Conservation (phyloP, 2,797 vertebrate genomes). For the Apogon hyalosoma region DNA sequence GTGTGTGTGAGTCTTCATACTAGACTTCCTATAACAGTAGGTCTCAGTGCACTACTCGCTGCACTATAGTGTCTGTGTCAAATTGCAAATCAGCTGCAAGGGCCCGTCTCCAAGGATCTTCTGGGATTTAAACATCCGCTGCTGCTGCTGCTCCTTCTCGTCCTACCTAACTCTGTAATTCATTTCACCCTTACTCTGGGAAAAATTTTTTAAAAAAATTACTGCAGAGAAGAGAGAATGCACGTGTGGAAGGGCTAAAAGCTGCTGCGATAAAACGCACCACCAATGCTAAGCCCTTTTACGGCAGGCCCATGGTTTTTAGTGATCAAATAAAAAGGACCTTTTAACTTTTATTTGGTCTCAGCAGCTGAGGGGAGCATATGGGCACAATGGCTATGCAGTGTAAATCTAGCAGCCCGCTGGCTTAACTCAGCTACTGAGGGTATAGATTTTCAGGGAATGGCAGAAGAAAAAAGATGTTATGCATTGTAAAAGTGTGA, state of each 20-base stretch:
- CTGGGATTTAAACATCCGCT: constrained; percentile 28
- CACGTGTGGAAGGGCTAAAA: not conserved
- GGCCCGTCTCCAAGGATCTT: constrained; percentile 19
- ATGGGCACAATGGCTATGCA: constrained; percentile 64
- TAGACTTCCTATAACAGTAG: constrained; percentile 61
- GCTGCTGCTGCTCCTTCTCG: constrained; percentile 14
- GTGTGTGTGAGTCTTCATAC: constrained; percentile 44
- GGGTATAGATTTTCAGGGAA: constrained; percentile 11
- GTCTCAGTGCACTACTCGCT: constrained; percentile 46
- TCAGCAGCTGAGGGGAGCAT: constrained; percentile 63
- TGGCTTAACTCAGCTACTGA: constrained; percentile 23
- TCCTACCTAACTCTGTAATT: constrained; percentile 36
- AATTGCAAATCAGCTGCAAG: constrained; percentile 32
- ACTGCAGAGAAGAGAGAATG: constrained; percentile 12
- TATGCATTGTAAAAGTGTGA: not conserved
- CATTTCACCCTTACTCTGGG: constrained; percentile 14
- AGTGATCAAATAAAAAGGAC: constrained; percentile 83
- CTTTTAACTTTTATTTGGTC: constrained; percentile 85
- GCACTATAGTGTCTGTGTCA: constrained; percentile 50
- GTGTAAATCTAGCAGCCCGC: constrained; percentile 59
- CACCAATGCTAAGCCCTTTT: constrained; percentile 66
- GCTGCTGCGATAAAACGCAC: constrained; percentile 61
- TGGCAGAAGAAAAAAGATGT: not conserved
- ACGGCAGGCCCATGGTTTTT: constrained; percentile 76
- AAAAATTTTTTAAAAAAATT: not conserved